A percentile compares a stretch with the other conserved stretches of the same genome.
Evolutionary conservation across 2,113 vertebrate genomes (phyloP).

Genomic region (Dipodomys ordii): DNA sequence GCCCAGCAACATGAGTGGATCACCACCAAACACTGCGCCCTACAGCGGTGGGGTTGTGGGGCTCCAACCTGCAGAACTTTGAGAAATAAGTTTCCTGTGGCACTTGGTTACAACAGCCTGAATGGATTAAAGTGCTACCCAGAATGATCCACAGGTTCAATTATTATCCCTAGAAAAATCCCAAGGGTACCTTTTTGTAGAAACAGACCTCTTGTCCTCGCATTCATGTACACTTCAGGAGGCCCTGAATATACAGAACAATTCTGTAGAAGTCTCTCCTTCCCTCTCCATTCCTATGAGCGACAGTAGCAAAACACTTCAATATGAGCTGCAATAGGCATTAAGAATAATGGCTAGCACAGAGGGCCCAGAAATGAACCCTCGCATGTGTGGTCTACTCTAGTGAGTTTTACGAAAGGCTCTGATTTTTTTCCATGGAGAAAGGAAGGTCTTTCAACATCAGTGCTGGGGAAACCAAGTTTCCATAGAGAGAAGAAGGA

Average conservation of each 20-base stretch:
- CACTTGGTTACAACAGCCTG: background rate
- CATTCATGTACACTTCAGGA: background rate
- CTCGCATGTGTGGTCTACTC: background rate
- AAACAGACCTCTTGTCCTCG: background rate
- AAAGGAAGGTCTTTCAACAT: background rate
- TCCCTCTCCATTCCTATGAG: background rate
- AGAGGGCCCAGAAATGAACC: background rate
- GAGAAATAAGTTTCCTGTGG: background rate
- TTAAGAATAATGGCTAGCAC: background rate
- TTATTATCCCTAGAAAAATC: background rate
- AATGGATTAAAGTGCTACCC: no score
- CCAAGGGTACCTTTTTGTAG: background rate
- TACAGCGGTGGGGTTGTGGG: no score
- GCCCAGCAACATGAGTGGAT: no score
- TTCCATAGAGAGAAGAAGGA: background rate
- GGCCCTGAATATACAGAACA: fast-evolving
- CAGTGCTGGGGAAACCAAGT: background rate
- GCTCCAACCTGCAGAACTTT: no score
- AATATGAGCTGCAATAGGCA: background rate
- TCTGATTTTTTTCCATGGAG: background rate
- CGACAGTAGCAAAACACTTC: background rate
- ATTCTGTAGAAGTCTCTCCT: background rate
- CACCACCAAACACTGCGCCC: no score
- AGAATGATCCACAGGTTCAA: background rate
- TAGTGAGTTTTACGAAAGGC: background rate